Percentiles rank a stretch among this genome's conserved stretches.
phyloP scores from a whole-genome alignment of 35 echinoderm and acorn worm species.

The Chiridota heheva region DNA sequence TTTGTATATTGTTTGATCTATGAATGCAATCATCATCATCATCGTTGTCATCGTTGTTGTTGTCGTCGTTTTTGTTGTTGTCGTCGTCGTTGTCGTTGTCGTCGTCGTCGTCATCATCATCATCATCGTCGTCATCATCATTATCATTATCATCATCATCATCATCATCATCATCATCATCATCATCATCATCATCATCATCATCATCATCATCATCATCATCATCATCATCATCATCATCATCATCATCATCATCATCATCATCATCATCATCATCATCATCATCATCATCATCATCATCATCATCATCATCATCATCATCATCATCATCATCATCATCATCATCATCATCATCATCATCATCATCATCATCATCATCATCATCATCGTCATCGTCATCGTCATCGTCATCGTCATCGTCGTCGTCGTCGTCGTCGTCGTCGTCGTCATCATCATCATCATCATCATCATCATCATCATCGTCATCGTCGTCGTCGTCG shows the following conservation, averaged over 20 bases:
- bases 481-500: slow-evolving; percentile 10
- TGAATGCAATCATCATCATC: slow-evolving; percentile 13
- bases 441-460: slow-evolving; percentile 24
- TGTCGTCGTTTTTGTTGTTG: slow-evolving; percentile 23
- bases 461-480: slow-evolving; percentile 28
- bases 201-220: slow-evolving; percentile 39
- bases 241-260: slow-evolving; percentile 37
- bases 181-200: slow-evolving; percentile 34
- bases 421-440: slow-evolving; percentile 8
- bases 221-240: slow-evolving; percentile 45
- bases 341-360: slow-evolving; percentile 9
- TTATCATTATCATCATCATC: slow-evolving; percentile 35
- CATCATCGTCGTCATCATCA: slow-evolving; percentile 46
- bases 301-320: slow-evolving; percentile 33
- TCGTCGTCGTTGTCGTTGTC: slow-evolving; percentile 48
- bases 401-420: slow-evolving; percentile 9
- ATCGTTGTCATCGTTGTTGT: slow-evolving; percentile 39
- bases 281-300: slow-evolving; percentile 29
- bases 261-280: slow-evolving; percentile 45
- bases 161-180: slow-evolving; percentile 30
- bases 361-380: slow-evolving; percentile 27
- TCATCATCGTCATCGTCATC: slow-evolving; percentile 16
- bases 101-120: slow-evolving; percentile 38
- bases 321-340: neutral
- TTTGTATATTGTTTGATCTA: neutral